These are phyloP conservation scores for Scaptomyza graminum DNA, from an alignment of 1,140 invertebrate species.

Conservation along the genomic window DNA sequence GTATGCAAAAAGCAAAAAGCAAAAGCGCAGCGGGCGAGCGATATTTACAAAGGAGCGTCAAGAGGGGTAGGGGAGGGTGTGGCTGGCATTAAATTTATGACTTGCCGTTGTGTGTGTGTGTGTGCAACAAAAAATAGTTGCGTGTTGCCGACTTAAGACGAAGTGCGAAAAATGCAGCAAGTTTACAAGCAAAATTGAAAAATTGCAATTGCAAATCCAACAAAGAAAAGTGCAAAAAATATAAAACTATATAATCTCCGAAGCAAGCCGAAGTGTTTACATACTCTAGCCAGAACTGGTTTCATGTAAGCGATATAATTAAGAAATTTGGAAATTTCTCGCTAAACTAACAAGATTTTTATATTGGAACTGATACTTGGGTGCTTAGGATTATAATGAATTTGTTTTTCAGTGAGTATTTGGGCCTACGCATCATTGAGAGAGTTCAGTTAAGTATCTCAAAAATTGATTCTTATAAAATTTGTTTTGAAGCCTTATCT, in stretches of 20 bases:
- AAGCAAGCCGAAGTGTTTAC: background rate
- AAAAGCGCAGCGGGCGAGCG: slow-evolving; percentile 7
- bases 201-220: slow-evolving; percentile 41
- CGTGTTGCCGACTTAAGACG: slow-evolving; percentile 42
- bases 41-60: no score
- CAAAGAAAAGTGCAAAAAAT: background rate
- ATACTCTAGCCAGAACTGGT: slow-evolving; percentile 33
- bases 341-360: no score
- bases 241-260: background rate
- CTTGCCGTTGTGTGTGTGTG: background rate
- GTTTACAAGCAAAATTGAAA: slow-evolving; percentile 67
- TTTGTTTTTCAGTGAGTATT: no score
- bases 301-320: no score
- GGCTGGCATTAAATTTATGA: slow-evolving; percentile 47
- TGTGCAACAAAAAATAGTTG: slow-evolving; percentile 40
- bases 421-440: no score
- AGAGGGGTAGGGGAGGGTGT: background rate
- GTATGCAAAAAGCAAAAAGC: slow-evolving; percentile 42
- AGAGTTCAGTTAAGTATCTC: no score
- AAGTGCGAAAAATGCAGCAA: slow-evolving; percentile 66
- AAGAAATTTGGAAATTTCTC: no score
- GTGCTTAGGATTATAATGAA: no score
- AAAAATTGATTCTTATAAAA: no score
- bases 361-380: no score
- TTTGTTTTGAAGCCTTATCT: no score